phyloP scores from a whole-genome alignment of 2,797 vertebrate genomes.

The Acrossocheilus wenchowensis region DNA sequence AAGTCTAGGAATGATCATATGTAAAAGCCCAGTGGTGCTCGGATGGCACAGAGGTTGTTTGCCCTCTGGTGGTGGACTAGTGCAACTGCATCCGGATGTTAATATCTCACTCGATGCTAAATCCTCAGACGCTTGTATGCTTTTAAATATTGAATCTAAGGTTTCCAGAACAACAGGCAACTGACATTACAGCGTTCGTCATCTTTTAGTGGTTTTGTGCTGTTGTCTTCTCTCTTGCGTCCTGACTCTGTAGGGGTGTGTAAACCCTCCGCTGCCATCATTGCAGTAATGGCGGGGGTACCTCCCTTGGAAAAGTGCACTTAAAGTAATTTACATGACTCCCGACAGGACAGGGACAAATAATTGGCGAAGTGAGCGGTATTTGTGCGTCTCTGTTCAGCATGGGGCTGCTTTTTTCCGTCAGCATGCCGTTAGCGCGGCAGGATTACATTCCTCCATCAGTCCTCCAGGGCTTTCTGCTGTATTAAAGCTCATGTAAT shows the following conservation, averaged over 20 bases:
- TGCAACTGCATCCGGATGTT: constrained; percentile 61
- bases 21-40: not conserved
- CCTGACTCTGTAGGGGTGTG: constrained; percentile 15
- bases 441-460: constrained; percentile 29
- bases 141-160: not conserved
- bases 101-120: not conserved
- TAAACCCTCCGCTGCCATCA: constrained; percentile 63
- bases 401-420: constrained; percentile 41
- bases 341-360: constrained; percentile 77
- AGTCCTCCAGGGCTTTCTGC: constrained; percentile 29
- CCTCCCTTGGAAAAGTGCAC: constrained; percentile 78
- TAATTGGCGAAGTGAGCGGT: constrained; percentile 79
- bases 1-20: not conserved
- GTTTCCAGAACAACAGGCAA: not conserved
- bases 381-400: constrained; percentile 70
- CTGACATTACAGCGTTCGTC: not conserved
- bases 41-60: constrained; percentile 67
- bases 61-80: constrained; percentile 74
- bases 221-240: not conserved
- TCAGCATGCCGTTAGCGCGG: constrained; percentile 23
- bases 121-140: not conserved
- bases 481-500: constrained; percentile 39
- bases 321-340: constrained; percentile 85
- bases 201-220: constrained; percentile 32
- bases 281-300: constrained; percentile 72